Evolutionary conservation across 1,140 invertebrate genomes (phyloP).

Genomic region (Vollenhovia emeryi): DNA sequence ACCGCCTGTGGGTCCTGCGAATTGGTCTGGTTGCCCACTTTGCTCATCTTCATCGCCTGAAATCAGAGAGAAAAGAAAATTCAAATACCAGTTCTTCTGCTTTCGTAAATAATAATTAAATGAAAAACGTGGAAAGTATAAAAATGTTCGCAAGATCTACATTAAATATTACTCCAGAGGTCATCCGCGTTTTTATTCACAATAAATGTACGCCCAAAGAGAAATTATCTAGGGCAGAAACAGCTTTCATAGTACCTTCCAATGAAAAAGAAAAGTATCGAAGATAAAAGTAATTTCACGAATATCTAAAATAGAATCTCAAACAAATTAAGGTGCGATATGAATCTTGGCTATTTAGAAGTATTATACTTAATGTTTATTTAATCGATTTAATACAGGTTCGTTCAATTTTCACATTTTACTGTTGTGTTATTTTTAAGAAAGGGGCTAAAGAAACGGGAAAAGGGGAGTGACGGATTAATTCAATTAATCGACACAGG

Average conservation of each 20-base stretch:
- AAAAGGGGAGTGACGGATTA: constrained; percentile 18
- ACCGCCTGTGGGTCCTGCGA: constrained; percentile 95
- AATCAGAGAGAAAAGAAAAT: constrained; percentile 68
- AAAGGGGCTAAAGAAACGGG: not conserved
- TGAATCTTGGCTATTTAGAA: not conserved
- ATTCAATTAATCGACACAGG: constrained; percentile 45
- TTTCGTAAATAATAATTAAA: not conserved
- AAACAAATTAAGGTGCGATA: constrained; percentile 10
- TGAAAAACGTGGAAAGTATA: not conserved
- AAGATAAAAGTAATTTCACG: constrained; percentile 11
- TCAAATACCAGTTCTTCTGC: not conserved
- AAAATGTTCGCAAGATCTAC: not conserved
- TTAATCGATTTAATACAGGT: not conserved
- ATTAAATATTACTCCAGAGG: not conserved
- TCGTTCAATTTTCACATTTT: not conserved
- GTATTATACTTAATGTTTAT: not conserved
- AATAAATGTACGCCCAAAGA: not conserved
- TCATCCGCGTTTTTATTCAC: not conserved
- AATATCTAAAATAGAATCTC: not conserved
- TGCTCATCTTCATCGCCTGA: constrained; percentile 91
- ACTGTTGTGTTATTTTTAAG: not conserved
- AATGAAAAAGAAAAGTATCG: not conserved
- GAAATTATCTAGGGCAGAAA: not conserved
- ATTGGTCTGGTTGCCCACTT: constrained; percentile 95
- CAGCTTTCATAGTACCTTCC: not conserved